A percentile compares a stretch with the other conserved stretches of the same genome.
Evolutionary conservation across 2,797 vertebrate genomes (phyloP).

Genomic region (Falco naumanni): DNA sequence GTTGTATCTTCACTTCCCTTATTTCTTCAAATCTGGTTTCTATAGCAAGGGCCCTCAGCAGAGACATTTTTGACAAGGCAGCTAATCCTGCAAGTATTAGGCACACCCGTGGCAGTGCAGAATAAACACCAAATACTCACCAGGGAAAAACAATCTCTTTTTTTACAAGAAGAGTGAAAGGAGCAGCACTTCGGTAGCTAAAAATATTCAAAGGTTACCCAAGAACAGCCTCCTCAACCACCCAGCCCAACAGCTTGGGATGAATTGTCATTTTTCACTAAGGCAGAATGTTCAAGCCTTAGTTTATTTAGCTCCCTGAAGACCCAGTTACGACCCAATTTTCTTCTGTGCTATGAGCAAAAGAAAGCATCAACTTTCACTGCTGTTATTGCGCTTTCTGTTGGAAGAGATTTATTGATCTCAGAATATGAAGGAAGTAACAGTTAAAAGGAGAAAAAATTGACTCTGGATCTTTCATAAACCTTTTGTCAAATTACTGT

Average conservation of each 20-base stretch:
- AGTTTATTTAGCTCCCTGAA: conserved; percentile 36
- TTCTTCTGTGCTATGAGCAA: neutral
- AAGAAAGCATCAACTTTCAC: neutral
- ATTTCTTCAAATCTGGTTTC: neutral
- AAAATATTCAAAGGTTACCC: conserved; percentile 28
- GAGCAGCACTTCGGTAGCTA: neutral
- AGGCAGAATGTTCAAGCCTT: neutral
- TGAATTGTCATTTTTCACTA: neutral
- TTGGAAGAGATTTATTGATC: neutral
- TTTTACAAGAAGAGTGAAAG: neutral
- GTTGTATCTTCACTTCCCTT: neutral
- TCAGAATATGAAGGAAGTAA: neutral
- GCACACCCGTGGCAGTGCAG: neutral
- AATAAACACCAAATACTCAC: neutral
- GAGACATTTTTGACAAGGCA: neutral
- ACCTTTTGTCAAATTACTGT: neutral
- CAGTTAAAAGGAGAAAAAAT: neutral
- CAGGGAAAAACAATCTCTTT: neutral
- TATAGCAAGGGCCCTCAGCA: neutral
- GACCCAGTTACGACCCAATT: neutral
- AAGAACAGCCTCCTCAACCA: neutral
- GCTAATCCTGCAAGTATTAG: neutral
- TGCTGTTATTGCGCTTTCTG: neutral
- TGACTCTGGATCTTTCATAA: neutral
- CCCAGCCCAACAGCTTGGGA: neutral